Evolutionary conservation across 2,888 invertebrate genomes (phyloP).

Genomic region (Volucella inanis): DNA sequence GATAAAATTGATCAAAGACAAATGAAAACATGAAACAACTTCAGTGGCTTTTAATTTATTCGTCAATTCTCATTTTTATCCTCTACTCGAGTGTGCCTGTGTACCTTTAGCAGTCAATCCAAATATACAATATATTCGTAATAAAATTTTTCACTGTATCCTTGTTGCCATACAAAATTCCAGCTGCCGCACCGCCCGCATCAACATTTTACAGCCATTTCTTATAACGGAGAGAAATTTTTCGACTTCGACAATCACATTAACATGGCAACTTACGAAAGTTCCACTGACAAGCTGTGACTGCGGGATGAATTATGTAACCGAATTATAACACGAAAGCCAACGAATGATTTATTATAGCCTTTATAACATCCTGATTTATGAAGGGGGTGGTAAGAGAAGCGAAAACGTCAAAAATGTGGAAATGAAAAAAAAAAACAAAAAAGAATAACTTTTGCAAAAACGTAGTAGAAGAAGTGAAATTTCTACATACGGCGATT

Average conservation of each 20-base stretch:
- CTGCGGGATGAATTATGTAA: constrained; percentile 46
- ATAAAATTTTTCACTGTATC: constrained; percentile 3
- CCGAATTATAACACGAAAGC: constrained; percentile 41
- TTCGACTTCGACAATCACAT: constrained; percentile 56
- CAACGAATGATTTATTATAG: constrained; percentile 62
- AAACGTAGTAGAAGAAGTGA: constrained; percentile 1
- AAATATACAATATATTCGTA: neutral
- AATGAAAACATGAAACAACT: neutral
- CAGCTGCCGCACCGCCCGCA: neutral
- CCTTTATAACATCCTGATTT: constrained; percentile 42
- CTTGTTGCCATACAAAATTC: neutral
- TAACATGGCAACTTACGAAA: constrained; percentile 60
- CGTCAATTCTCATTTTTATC: constrained; percentile 4
- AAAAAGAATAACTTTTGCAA: neutral
- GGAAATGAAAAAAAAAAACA: constrained; percentile 11
- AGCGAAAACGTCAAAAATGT: neutral
- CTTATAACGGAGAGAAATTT: constrained; percentile 26
- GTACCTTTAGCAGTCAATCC: neutral
- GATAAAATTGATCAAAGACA: constrained; percentile 19
- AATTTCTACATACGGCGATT: constrained; percentile 18
- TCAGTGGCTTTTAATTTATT: constrained; percentile 13
- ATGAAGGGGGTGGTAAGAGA: constrained; percentile 17
- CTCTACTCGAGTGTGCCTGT: neutral
- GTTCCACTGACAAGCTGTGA: constrained; percentile 54
- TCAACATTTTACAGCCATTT: constrained; percentile 17